A percentile compares a stretch with the other conserved stretches of the same genome.
phyloP scores from a whole-genome alignment of 2,888 invertebrate genomes.

The Lycophotia porphyrea region DNA sequence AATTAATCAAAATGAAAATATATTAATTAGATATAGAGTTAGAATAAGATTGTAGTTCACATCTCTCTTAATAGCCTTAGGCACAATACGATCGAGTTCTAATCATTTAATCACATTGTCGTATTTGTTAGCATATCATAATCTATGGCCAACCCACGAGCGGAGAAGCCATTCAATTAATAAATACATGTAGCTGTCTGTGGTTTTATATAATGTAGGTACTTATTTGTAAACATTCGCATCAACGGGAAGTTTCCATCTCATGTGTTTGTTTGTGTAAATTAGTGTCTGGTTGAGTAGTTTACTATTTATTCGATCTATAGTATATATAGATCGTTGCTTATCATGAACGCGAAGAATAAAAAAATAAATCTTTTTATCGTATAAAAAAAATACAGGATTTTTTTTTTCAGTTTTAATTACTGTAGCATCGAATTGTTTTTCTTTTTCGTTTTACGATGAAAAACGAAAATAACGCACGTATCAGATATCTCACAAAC shows the following conservation, averaged over 20 bases:
- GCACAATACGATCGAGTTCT: conserved; percentile 37
- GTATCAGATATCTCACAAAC: not conserved
- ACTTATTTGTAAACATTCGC: conserved; percentile 51
- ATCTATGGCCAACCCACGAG: conserved; percentile 51
- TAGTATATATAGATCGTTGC: no score
- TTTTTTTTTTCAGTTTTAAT: not conserved
- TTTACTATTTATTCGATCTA: not conserved
- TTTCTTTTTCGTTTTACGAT: not conserved
- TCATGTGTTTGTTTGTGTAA: conserved; percentile 11
- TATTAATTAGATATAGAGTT: no score
- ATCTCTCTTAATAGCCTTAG: conserved; percentile 27
- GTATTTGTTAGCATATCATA: conserved; percentile 43
- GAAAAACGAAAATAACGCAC: not conserved
- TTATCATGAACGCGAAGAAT: no score
- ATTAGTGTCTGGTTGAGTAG: not conserved
- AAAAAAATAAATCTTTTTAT: no score
- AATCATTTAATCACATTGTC: conserved; percentile 46
- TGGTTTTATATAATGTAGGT: conserved; percentile 28
- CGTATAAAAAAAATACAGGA: no score
- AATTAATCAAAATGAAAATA: not conserved
- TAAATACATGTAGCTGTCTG: conserved; percentile 23
- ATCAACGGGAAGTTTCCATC: conserved; percentile 56
- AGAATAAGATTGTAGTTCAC: not conserved
- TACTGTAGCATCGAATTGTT: not conserved
- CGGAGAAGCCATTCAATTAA: conserved; percentile 57